phyloP scores from a whole-genome alignment of 2,113 vertebrate genomes.

The Macaca fascicularis region T2T-MFA8v1.1 NC_088379.1:16986501-16987000 shows the following conservation, averaged over 20 bases:
- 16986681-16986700: neutral
- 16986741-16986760: neutral
- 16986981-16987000: neutral
- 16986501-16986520: neutral
- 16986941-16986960: neutral
- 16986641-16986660: neutral
- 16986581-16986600: neutral
- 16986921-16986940: neutral
- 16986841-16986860: neutral
- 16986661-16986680: neutral
- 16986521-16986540: neutral
- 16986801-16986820: neutral
- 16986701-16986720: neutral
- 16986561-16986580: neutral
- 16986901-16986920: neutral
- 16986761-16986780: neutral
- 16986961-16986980: neutral
- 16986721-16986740: neutral
- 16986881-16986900: neutral
- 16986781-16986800: neutral
- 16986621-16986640: neutral
- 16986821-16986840: neutral
- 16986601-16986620: neutral
- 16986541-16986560: neutral
- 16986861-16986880: neutral